Evolutionary conservation across 2,113 vertebrate species (phyloP).

Genomic region (Bubo blakistoni): DNA sequence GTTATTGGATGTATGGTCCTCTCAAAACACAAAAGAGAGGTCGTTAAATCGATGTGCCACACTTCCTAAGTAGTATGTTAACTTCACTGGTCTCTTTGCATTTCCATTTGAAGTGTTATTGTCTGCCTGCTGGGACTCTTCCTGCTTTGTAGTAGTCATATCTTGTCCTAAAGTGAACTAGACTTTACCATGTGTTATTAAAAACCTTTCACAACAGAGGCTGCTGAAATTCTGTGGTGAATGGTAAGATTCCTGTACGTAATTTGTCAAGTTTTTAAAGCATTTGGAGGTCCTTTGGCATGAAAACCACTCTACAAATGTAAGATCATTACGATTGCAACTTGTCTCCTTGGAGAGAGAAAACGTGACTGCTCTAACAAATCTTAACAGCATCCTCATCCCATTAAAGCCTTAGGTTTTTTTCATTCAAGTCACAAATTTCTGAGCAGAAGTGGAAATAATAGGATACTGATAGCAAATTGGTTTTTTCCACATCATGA

Average conservation of each 20-base stretch:
- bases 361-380: neutral
- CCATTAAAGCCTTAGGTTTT: slow-evolving; percentile 22
- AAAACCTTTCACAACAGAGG: neutral
- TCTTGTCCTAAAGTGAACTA: neutral
- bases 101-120: slow-evolving; percentile 24
- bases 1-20: neutral
- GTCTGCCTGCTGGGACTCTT: slow-evolving; percentile 16
- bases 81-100: neutral
- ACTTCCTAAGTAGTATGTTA: neutral
- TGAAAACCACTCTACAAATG: neutral
- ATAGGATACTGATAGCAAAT: slow-evolving; percentile 39
- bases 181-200: neutral
- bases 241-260: neutral
- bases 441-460: slow-evolving; percentile 48
- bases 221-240: neutral
- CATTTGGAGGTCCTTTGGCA: neutral
- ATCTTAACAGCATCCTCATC: neutral
- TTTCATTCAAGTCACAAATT: slow-evolving; percentile 58
- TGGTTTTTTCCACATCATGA: slow-evolving; percentile 43
- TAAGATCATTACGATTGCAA: neutral
- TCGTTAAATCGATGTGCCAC: neutral
- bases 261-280: slow-evolving; percentile 19
- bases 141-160: neutral
- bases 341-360: neutral
- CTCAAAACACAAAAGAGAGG: slow-evolving; percentile 11